phyloP scores from a whole-genome alignment of 2,888 invertebrate species.

The Conistra vaccinii region DNA sequence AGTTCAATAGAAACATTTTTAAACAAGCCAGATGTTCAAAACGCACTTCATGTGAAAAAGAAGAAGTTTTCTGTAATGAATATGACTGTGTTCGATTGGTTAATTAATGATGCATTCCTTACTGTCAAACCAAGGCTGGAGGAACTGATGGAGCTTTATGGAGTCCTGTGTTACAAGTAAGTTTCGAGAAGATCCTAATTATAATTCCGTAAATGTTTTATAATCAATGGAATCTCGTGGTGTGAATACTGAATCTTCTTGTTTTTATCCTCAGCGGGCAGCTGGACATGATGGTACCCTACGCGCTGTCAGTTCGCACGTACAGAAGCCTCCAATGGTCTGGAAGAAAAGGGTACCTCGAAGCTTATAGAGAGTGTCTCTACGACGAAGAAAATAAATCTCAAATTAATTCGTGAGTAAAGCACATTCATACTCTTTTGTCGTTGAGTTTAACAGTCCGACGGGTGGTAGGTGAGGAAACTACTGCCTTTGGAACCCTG shows the following conservation, averaged over 20 bases:
- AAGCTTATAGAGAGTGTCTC: background rate
- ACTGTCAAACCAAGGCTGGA: conserved; percentile 45
- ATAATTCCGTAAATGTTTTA: background rate
- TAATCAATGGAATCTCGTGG: background rate
- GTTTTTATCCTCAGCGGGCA: conserved; percentile 1
- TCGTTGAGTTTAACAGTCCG: no score
- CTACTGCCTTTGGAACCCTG: background rate
- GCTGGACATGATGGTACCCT: conserved; percentile 1
- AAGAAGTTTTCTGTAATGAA: background rate
- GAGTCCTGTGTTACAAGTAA: conserved; percentile 57
- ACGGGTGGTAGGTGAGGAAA: no score
- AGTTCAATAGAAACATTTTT: conserved; percentile 22
- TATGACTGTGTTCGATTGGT: background rate
- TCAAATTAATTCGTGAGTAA: conserved; percentile 27
- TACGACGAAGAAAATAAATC: conserved; percentile 23
- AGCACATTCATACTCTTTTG: background rate
- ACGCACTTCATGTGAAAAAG: conserved; percentile 20
- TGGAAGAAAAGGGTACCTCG: conserved; percentile 13
- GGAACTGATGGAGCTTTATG: conserved; percentile 61
- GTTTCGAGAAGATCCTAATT: background rate
- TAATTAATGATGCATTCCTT: background rate
- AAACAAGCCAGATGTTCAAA: conserved; percentile 21
- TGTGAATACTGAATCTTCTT: background rate
- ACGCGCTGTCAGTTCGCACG: conserved; percentile 12
- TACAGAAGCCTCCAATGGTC: conserved; percentile 29